Conservation (phyloP, 2,113 vertebrate species). For the Etia nguti region DNA sequence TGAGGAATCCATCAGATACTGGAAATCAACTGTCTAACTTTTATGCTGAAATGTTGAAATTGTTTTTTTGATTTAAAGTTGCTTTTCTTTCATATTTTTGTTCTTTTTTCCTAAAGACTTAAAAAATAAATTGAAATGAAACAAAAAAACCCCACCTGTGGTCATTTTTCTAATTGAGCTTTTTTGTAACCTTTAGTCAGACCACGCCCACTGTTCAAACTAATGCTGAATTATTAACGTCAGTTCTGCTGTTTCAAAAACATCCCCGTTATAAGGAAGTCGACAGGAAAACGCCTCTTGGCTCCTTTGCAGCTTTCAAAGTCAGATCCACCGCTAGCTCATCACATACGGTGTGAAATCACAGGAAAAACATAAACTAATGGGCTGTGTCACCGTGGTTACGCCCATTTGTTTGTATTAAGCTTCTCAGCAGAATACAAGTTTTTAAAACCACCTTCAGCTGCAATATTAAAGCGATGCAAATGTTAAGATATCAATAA, state of each 20-base stretch:
- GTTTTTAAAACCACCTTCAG: not conserved
- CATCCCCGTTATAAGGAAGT: not conserved
- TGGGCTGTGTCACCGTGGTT: not conserved
- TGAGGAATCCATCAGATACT: rapidly evolving
- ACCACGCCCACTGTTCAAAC: not conserved
- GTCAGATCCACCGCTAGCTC: not conserved
- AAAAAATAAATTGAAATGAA: not conserved
- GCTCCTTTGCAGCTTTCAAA: not conserved
- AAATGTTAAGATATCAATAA: not conserved
- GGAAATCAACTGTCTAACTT: rapidly evolving
- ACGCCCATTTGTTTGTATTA: not conserved
- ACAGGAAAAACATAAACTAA: not conserved
- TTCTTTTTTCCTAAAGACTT: not conserved
- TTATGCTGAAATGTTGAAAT: not conserved
- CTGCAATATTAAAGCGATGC: rapidly evolving
- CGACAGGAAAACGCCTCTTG: not conserved
- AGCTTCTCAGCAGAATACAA: not conserved
- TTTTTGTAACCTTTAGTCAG: not conserved
- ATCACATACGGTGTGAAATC: rapidly evolving
- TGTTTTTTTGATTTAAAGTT: not conserved
- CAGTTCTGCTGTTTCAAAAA: not conserved
- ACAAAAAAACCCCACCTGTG: not conserved
- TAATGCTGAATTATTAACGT: rapidly evolving
- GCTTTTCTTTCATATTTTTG: not conserved
- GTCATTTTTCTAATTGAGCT: not conserved